These are phyloP conservation scores for Mactromeris polynyma DNA, from an alignment of 2,888 invertebrate species.

Conservation along the genomic window DNA sequence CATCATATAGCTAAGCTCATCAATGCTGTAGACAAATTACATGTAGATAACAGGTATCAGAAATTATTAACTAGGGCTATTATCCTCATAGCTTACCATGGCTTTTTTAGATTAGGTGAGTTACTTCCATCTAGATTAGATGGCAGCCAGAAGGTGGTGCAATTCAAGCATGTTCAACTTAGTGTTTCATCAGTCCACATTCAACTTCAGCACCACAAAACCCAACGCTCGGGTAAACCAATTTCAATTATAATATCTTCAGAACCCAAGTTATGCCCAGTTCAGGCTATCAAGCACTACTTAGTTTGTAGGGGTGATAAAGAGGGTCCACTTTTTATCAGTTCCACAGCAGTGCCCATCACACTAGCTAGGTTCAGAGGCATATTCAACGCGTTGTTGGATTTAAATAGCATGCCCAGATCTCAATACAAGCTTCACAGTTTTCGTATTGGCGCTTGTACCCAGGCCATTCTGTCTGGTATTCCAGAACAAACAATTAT, in stretches of 20 bases:
- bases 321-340: background rate
- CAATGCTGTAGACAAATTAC: background rate
- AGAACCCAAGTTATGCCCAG: background rate
- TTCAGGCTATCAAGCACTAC: background rate
- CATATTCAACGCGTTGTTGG: background rate
- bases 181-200: background rate
- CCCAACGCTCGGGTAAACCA: constrained; percentile 2
- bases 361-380: background rate
- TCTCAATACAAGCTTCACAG: constrained; percentile 22
- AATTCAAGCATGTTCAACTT: background rate
- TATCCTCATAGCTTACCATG: constrained; percentile 18
- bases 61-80: background rate
- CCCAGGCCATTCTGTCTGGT: constrained; percentile 8
- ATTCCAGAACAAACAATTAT: background rate
- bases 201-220: background rate
- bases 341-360: background rate
- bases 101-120: constrained; percentile 41
- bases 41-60: background rate
- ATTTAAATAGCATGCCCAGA: background rate
- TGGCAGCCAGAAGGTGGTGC: constrained; percentile 3
- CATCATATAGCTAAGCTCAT: background rate
- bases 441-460: constrained; percentile 28
- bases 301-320: background rate
- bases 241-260: constrained; percentile 24
- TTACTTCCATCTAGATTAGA: background rate